Evolutionary conservation across 2,888 invertebrate species (phyloP).

Genomic region (Dynastes hyllus): DNA sequence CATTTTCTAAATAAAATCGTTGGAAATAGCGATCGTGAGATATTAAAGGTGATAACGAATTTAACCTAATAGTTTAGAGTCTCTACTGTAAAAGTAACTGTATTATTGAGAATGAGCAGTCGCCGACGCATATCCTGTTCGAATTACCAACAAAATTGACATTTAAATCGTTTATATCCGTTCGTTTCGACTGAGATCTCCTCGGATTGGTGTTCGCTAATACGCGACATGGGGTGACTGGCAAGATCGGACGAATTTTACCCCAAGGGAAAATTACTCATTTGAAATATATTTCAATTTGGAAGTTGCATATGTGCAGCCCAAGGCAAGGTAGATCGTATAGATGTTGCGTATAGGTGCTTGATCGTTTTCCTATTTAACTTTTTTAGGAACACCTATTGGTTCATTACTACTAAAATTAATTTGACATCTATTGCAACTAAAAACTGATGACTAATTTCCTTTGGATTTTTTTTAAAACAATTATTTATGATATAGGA

Average conservation of each 20-base stretch:
- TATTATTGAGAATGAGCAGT: constrained; percentile 7
- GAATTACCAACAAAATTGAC: constrained; percentile 53
- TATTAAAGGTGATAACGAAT: background rate
- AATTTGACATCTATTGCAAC: too few species aligned
- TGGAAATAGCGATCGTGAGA: too few species aligned
- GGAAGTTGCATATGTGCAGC: background rate
- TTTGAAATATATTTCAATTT: constrained; percentile 68
- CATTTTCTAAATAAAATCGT: too few species aligned
- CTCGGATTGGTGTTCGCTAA: constrained; percentile 56
- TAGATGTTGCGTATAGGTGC: background rate
- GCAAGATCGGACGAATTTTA: constrained; percentile 66
- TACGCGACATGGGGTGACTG: constrained; percentile 66
- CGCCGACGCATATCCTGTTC: constrained; percentile 40
- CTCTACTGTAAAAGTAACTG: background rate
- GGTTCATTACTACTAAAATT: too few species aligned
- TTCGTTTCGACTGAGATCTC: constrained; percentile 52
- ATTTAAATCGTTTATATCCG: constrained; percentile 56
- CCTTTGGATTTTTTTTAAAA: too few species aligned
- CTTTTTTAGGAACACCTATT: too few species aligned
- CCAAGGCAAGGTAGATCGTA: too few species aligned
- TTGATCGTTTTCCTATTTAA: background rate
- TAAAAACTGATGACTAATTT: too few species aligned
- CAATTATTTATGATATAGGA: too few species aligned
- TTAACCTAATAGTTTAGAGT: background rate
- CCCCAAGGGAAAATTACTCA: constrained; percentile 64